phyloP scores from a whole-genome alignment of 2,797 vertebrate genomes.

The Emydoidea blandingii region DNA sequence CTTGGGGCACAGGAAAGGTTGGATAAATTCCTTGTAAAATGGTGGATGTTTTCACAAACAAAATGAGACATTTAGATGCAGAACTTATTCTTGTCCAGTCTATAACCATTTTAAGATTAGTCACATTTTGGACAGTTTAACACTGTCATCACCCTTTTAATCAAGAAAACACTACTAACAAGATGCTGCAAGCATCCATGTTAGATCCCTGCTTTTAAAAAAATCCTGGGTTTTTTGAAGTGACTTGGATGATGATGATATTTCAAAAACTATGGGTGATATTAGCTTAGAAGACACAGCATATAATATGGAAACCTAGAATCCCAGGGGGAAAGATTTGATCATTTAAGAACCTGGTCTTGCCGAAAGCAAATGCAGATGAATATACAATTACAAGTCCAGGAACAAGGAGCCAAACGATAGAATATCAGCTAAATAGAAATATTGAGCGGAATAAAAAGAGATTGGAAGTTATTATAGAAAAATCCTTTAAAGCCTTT shows the following conservation, averaged over 20 bases:
- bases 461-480: constrained; percentile 43
- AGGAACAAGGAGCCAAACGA: constrained; percentile 48
- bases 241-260: not conserved
- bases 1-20: not conserved
- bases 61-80: not conserved
- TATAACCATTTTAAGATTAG: not conserved
- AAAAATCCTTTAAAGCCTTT: constrained; percentile 59
- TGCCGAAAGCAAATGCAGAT: constrained; percentile 67
- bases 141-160: not conserved
- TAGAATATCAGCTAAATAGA: constrained; percentile 47
- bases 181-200: not conserved
- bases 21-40: not conserved
- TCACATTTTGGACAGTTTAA: not conserved
- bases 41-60: not conserved
- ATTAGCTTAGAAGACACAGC: constrained; percentile 34
- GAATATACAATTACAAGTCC: constrained; percentile 52
- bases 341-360: constrained; percentile 36
- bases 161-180: constrained; percentile 40
- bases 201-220: not conserved
- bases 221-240: not conserved
- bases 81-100: not conserved
- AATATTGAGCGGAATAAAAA: constrained; percentile 46
- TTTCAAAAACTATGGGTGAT: constrained; percentile 37
- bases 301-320: constrained; percentile 10
- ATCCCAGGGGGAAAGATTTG: constrained; percentile 52